phyloP scores from a whole-genome alignment of 2,113 vertebrate genomes.

The Centrocercus urophasianus region DNA sequence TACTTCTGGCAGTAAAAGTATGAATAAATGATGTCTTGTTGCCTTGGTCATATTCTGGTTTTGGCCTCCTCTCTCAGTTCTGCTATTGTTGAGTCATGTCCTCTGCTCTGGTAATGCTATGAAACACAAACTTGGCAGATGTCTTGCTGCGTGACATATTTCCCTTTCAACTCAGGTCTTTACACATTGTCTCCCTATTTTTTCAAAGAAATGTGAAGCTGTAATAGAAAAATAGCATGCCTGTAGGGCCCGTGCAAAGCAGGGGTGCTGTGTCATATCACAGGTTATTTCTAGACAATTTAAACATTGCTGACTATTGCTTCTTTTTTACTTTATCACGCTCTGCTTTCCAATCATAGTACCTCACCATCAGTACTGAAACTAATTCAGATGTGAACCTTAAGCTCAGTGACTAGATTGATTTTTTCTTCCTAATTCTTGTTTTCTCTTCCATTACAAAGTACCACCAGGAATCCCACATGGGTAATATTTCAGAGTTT shows the following conservation, averaged over 20 bases:
- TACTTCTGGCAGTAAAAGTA: conserved; percentile 53
- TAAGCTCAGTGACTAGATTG: conserved; percentile 38
- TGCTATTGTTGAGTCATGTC: not conserved
- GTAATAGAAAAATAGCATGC: conserved; percentile 26
- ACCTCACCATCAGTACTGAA: conserved; percentile 7
- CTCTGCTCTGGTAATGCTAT: not conserved
- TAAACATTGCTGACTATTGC: conserved; percentile 47
- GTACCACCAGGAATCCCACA: conserved; percentile 21
- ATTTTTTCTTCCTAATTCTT: conserved; percentile 64
- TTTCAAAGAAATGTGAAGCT: conserved; percentile 39
- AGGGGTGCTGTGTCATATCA: not conserved
- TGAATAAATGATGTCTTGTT: conserved; percentile 38
- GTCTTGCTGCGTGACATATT: conserved; percentile 38
- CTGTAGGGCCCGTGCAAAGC: not conserved
- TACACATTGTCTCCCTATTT: conserved; percentile 37
- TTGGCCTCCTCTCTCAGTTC: not conserved
- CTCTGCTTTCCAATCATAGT: conserved; percentile 15
- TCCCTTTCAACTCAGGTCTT: conserved; percentile 22
- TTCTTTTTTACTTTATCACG: conserved; percentile 8
- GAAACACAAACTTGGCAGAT: conserved; percentile 34
- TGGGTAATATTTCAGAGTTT: conserved; percentile 40
- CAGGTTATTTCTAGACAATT: conserved; percentile 15
- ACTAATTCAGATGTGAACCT: conserved; percentile 55
- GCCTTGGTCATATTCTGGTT: not conserved
- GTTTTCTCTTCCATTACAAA: conserved; percentile 57